Base-by-base conservation (phyloP, 2,888 invertebrate species). In the Pelosia muscerda region DNA sequence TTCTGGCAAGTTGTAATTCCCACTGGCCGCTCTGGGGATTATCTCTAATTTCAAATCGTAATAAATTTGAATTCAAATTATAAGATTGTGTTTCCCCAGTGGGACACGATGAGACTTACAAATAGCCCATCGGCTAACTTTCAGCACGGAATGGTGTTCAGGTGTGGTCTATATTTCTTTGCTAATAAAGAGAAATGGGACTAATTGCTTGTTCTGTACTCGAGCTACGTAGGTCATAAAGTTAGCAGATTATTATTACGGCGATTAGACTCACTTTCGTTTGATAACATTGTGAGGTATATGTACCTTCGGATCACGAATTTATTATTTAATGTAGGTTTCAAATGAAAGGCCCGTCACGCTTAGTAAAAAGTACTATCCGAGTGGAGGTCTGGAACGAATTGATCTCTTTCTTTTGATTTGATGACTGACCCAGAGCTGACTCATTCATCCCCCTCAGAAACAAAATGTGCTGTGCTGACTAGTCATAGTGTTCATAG, bases 51-150 rank as follows among this genome's bases (percentile, higher is more conserved):
- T n/a, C 19, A 57, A 57, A 57, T 57, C 57, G 57, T 26, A 57
- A 57, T 57, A 28, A 57, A 57, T 57, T 28, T 28, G 26, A 57
- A 57, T 57, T 57, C 57, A n/a, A 57, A 57, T 57, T 56, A 26
- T 56, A 56, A 19, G 56, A 25, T 57, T 57, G 57, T 26, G 28
- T 28, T 57, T 4, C 28, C 57, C 5, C 26, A 57, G 57, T 28
- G 57, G 26, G 19, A 57, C 13, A 57, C 28, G 26, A 57, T 57
- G 15, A 57, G 28, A 15, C 19, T 57, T 57, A 57, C 28, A 28
- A 28, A 57, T 57, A 28, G 28, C 26, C 28, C 31, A n/a, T 9
- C n/a, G 57, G 19, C 19, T 57, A 49, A 49, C 49, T 49, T 49
- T 49, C 19, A 28, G n/a, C 13, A 19, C 25, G 25, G 56, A 56